Evolutionary conservation across 1,140 invertebrate species (phyloP).

Genomic region (Drosophila malerkotliana): DNA sequence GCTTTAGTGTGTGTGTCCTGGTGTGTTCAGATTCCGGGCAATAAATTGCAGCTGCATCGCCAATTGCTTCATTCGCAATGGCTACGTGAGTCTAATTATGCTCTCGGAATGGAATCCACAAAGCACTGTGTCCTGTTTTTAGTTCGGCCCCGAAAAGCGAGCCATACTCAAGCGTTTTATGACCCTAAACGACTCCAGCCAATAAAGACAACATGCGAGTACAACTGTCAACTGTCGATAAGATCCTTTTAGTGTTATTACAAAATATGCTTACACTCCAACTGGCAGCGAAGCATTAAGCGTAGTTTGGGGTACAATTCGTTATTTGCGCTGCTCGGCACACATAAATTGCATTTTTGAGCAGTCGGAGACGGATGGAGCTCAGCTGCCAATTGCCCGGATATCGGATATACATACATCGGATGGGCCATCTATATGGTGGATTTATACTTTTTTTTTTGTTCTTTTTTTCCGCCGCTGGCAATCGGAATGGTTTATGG

Average conservation of each 20-base stretch:
- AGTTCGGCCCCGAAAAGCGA: conserved; percentile 19
- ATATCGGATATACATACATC: conserved; percentile 1
- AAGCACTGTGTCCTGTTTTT: neutral
- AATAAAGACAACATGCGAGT: conserved; percentile 32
- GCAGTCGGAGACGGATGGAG: conserved; percentile 59
- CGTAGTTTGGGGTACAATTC: conserved; percentile 78
- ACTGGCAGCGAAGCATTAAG: conserved; percentile 38
- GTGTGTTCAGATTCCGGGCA: conserved; percentile 21
- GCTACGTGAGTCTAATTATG: conserved; percentile 66
- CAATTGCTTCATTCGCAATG: conserved; percentile 67
- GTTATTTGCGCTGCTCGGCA: conserved; percentile 60
- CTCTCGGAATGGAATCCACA: conserved; percentile 1
- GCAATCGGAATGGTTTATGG: conserved; percentile 74
- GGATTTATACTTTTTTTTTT: conserved; percentile 28
- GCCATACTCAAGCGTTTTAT: conserved; percentile 46
- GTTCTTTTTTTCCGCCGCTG: conserved; percentile 31
- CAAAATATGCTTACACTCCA: conserved; percentile 56
- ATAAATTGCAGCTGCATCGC: conserved; percentile 64
- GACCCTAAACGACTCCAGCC: conserved; percentile 36
- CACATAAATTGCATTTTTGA: conserved; percentile 82
- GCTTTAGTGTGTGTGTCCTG: conserved; percentile 19
- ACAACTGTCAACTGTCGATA: conserved; percentile 37
- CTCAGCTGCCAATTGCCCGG: conserved; percentile 46
- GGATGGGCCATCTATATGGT: conserved; percentile 10
- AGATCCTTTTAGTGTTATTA: conserved; percentile 78